These are phyloP conservation scores for Heterodera carotae DNA, from an alignment of 1,140 invertebrate genomes.

Conservation along the genomic window DNA sequence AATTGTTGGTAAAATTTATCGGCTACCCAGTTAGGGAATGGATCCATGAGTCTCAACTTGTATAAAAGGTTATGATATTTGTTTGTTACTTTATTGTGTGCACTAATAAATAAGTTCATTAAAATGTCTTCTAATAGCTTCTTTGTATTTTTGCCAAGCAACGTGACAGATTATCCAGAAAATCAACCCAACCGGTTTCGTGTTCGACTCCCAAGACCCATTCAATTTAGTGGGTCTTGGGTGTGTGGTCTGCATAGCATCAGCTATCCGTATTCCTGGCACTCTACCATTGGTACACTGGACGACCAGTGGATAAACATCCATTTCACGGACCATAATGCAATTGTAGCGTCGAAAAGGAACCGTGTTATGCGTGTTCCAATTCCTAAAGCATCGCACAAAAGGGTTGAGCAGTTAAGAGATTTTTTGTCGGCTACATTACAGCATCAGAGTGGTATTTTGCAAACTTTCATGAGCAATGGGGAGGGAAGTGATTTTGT, in stretches of 20 bases:
- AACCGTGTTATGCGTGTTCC: background rate
- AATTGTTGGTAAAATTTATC: constrained; percentile 8
- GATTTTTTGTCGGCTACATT: background rate
- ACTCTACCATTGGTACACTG: constrained; percentile 18
- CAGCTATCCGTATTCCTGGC: no score
- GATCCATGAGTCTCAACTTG: constrained; percentile 13
- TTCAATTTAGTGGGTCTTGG: constrained; percentile 4
- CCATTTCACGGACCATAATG: background rate
- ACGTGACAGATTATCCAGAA: constrained; percentile 2
- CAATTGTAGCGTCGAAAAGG: background rate
- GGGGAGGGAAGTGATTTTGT: background rate
- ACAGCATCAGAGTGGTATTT: background rate
- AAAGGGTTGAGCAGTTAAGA: background rate
- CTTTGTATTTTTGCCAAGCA: no score
- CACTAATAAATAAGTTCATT: no score
- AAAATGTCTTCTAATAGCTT: constrained; percentile 13
- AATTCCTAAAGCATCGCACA: background rate
- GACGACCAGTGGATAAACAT: constrained; percentile 26
- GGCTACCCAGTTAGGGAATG: constrained; percentile 18
- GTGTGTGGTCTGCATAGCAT: constrained; percentile 15
- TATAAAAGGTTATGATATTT: constrained; percentile 2
- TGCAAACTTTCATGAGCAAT: background rate
- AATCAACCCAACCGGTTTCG: constrained; percentile 14
- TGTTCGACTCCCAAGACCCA: background rate
- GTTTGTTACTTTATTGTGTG: background rate